Evolutionary conservation across 2,888 invertebrate genomes (phyloP), one percentile per base, ranked within the genome.

Genomic region (Macaria liturata): DNA sequence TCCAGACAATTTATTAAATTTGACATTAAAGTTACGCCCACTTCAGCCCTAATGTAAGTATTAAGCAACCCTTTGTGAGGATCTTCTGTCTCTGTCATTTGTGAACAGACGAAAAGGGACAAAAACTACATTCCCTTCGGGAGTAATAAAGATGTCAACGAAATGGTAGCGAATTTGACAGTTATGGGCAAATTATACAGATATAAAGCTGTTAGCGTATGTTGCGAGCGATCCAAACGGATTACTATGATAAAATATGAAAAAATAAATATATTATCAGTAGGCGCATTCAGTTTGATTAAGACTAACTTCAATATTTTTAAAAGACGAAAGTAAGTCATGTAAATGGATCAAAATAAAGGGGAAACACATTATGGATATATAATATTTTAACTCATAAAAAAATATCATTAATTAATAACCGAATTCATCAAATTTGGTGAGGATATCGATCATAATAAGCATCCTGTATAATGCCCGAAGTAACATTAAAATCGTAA

Each of bases 1-100:
- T 87, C 80, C 81, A 69, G 71, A 69, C 81, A 80, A 91, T 91
- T 88, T 87, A 83, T 88, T 89, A 86, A 80, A 84, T 81, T 73
- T 83, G 88, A 84, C 89, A 81, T 80, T 59, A 62, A 31, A 75
- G 78, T 72, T 71, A 81, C 90, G 89, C 90, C 89, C 78, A 82
- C 85, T 86, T 86, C 80, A 79, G 82, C 87, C 85, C 83, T 83
- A 78, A 76, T 69, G 68, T 72, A 69, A 66, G 77, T 77, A 83
- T 80, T 80, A 73, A 68, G 43, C 53, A 67, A 69, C 69, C 69
- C 59, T 62, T 65, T 61, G 48, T 54, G 57, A 72, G 32, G 55
- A 42, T 59, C 46, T 32, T 66, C 65, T 62, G 61, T 75, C 63
- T 75, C 70, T 71, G 50, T 70, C 65, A 44, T 59, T 54, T 47